A percentile compares a stretch with the other conserved stretches of the same genome.
Evolutionary conservation across 2,888 invertebrate species (phyloP).

Genomic region (Byasa hedistus): DNA sequence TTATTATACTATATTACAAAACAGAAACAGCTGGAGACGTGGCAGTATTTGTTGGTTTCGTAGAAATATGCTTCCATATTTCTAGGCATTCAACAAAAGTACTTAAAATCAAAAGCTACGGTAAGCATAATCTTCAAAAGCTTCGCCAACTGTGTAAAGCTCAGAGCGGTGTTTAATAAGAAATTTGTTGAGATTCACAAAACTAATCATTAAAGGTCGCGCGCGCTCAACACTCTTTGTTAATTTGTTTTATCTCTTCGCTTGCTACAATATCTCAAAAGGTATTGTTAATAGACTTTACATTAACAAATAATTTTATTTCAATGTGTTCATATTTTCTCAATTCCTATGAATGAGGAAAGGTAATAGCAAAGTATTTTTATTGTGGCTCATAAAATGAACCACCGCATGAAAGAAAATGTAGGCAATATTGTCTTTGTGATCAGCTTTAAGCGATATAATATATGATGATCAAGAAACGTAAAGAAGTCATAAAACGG

Average conservation of each 20-base stretch:
- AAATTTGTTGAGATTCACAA: slow-evolving; percentile 13
- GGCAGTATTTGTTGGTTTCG: background rate
- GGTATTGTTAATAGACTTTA: slow-evolving; percentile 17
- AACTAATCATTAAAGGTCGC: slow-evolving; percentile 30
- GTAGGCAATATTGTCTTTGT: slow-evolving; percentile 37
- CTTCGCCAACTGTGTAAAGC: background rate
- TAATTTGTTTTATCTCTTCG: slow-evolving; percentile 27
- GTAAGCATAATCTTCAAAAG: background rate
- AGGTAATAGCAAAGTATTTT: slow-evolving; percentile 33
- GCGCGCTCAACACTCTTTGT: slow-evolving; percentile 27
- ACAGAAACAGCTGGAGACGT: background rate
- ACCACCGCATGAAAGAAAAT: slow-evolving; percentile 35
- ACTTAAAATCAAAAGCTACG: too few species aligned
- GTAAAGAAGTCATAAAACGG: slow-evolving; percentile 42
- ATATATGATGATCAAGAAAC: slow-evolving; percentile 42
- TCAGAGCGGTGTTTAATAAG: slow-evolving; percentile 8
- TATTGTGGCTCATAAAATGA: slow-evolving; percentile 38
- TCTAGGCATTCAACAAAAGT: too few species aligned
- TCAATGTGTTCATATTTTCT: slow-evolving; percentile 21
- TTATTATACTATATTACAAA: background rate
- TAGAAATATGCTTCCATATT: background rate
- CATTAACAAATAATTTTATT: slow-evolving; percentile 24
- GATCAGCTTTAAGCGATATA: slow-evolving; percentile 36
- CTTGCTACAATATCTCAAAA: slow-evolving; percentile 27
- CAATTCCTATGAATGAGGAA: slow-evolving; percentile 4